phyloP scores from a whole-genome alignment of 2,888 invertebrate species.

The Drosophila acutilabella region DNA sequence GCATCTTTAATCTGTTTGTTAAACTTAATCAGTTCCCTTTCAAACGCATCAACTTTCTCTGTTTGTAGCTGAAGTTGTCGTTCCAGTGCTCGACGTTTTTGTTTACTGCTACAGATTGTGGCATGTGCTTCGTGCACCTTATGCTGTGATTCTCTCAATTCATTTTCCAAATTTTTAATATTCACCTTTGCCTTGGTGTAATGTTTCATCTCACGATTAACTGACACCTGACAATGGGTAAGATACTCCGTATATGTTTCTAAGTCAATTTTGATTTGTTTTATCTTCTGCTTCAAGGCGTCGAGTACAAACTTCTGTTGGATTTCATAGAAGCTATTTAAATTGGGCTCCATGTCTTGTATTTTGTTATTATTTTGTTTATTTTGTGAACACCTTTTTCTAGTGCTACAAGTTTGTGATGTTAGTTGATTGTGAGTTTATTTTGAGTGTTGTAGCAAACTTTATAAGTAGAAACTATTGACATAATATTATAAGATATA shows the following conservation, averaged over 20 bases:
- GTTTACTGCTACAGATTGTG: constrained; percentile 10
- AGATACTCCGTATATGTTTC: constrained; percentile 22
- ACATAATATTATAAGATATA: too few relatives aligned
- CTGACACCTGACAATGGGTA: constrained; percentile 7
- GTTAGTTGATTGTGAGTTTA: too few relatives aligned
- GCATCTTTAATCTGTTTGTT: constrained; percentile 12
- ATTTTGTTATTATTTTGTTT: too few relatives aligned
- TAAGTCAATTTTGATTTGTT: constrained; percentile 17
- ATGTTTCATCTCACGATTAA: constrained; percentile 1
- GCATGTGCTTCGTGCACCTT: constrained; percentile 5
- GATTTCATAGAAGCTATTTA: neutral
- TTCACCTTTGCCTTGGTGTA: constrained; percentile 6
- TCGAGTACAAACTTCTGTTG: constrained; percentile 17
- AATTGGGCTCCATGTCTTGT: too few relatives aligned
- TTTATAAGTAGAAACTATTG: too few relatives aligned
- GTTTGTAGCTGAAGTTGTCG: constrained; percentile 22
- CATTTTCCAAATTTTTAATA: constrained; percentile 5
- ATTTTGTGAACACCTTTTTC: too few relatives aligned
- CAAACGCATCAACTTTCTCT: constrained; percentile 31
- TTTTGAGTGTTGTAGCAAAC: too few relatives aligned
- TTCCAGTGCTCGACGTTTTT: constrained; percentile 14
- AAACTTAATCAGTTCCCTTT: constrained; percentile 17
- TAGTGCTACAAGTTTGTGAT: too few relatives aligned
- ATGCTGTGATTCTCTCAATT: neutral
- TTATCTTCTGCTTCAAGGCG: constrained; percentile 19